Conservation (phyloP, 2,113 vertebrate species). For the Equus quagga region DNA sequence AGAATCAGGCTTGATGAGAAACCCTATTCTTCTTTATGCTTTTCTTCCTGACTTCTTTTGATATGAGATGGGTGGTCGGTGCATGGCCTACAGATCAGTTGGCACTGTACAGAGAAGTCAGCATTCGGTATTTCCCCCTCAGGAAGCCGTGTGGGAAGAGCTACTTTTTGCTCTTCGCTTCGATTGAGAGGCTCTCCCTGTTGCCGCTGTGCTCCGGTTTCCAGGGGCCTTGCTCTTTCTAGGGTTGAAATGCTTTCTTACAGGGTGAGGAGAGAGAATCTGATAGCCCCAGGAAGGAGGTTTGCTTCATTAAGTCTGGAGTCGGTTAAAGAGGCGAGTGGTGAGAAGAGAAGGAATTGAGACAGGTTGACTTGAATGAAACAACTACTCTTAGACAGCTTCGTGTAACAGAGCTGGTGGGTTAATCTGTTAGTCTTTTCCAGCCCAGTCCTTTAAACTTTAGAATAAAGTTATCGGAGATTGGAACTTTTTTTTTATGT, state of each 20-base stretch:
- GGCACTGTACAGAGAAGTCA: neutral
- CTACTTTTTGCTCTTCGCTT: neutral
- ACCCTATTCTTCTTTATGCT: neutral
- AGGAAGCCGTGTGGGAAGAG: neutral
- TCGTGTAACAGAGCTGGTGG: neutral
- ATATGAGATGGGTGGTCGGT: neutral
- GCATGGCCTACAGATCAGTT: neutral
- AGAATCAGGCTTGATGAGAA: neutral
- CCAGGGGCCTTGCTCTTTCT: neutral
- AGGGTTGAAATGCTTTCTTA: neutral
- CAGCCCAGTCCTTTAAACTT: neutral
- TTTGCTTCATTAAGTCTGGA: neutral
- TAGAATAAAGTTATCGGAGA: constrained; percentile 9
- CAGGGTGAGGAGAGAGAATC: neutral
- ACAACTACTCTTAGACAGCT: neutral
- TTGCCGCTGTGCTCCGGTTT: neutral
- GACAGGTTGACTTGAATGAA: constrained; percentile 21
- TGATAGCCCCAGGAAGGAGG: neutral
- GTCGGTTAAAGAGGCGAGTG: neutral
- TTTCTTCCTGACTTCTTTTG: neutral
- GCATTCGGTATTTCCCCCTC: neutral
- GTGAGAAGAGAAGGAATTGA: neutral
- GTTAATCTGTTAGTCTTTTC: constrained; percentile 1
- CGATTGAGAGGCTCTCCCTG: neutral
- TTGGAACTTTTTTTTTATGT: constrained; percentile 23